phyloP scores from a whole-genome alignment of 2,888 invertebrate genomes.

The Leucania comma region DNA sequence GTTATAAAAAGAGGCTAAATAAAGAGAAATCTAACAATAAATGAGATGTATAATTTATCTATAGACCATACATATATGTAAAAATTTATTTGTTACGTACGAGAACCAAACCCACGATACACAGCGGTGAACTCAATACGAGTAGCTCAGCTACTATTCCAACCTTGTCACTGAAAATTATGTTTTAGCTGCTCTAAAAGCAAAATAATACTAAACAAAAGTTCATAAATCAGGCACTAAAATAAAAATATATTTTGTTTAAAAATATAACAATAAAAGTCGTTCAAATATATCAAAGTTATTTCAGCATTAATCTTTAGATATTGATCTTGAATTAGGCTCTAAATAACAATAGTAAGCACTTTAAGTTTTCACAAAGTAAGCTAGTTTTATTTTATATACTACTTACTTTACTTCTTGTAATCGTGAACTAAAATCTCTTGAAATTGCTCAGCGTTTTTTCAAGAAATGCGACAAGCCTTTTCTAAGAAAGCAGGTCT shows the following conservation, averaged over 20 bases:
- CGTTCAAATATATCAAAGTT: conserved; percentile 24
- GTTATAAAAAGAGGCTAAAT: too few relatives aligned
- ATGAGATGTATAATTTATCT: too few relatives aligned
- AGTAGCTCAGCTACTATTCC: too few relatives aligned
- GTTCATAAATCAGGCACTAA: not conserved
- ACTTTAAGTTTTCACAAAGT: conserved; percentile 44
- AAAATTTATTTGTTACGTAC: too few relatives aligned
- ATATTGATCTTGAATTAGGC: conserved; percentile 47
- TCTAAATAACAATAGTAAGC: conserved; percentile 26
- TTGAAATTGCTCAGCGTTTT: conserved; percentile 25
- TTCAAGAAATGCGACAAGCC: conserved; percentile 1
- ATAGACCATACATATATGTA: too few relatives aligned
- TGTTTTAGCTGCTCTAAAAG: not conserved
- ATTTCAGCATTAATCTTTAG: conserved; percentile 42
- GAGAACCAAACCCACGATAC: too few relatives aligned
- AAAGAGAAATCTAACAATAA: too few relatives aligned
- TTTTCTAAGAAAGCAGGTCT: conserved; percentile 13
- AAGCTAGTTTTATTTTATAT: conserved; percentile 16
- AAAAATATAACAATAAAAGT: conserved; percentile 4
- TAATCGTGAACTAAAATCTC: conserved; percentile 40
- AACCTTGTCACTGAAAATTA: not conserved
- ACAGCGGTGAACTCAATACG: too few relatives aligned
- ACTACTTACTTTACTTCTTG: conserved; percentile 15
- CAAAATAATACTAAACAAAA: not conserved
- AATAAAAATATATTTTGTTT: conserved; percentile 3